Evolutionary conservation across 2,113 vertebrate genomes (phyloP), one percentile per base, ranked within the genome.

Genomic region (Hymenochirus boettgeri): DNA sequence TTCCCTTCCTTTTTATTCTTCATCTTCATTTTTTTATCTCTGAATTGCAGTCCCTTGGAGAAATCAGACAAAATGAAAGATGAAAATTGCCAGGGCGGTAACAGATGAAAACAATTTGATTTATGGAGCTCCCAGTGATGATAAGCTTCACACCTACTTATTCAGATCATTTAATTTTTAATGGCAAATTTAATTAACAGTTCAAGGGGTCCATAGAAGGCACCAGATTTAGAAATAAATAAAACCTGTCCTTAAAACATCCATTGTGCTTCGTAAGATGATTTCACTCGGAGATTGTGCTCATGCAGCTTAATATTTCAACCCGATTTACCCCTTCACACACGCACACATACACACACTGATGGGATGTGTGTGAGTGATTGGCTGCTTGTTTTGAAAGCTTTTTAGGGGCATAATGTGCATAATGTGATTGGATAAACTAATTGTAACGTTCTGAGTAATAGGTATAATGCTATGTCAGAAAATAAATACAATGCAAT

Each of bases 141-240:
- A 90, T 87, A 83, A 82, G 60, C 72, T 80, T 86, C 78, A 79
- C 83, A 82, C 78, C 77, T 83, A 79, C 84, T 87, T 83, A 80
- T 81, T 85, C 86, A 81, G 69, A 65, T 87, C 90, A 87, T 85
- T 92, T 92, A 91, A 90, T 86, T 86, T 85, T 82, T 87, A 90
- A 88, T 89, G 83, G 82, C 77, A 87, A 85, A 86, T 92, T 92
- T 91, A 93, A 91, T 88, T 86, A 89, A 88, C 82, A 81, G 80
- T 84, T 75, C 79, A 56, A 64, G 73, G 78, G 78, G 79, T 77
- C 79, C 73, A 50, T 72, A 62, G 47, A 35, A 70, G 74, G 69
- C 74, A 78, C 70, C 63, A 66, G 57, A 70, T 77, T 23, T 46
- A 52, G 35, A 15, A 73, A 77, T 74, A 72, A 75, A 53, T 71